Evolutionary conservation across 2,113 vertebrate genomes (phyloP), one percentile per base, ranked within the genome.

Genomic region (Tylochromis polylepis): DNA sequence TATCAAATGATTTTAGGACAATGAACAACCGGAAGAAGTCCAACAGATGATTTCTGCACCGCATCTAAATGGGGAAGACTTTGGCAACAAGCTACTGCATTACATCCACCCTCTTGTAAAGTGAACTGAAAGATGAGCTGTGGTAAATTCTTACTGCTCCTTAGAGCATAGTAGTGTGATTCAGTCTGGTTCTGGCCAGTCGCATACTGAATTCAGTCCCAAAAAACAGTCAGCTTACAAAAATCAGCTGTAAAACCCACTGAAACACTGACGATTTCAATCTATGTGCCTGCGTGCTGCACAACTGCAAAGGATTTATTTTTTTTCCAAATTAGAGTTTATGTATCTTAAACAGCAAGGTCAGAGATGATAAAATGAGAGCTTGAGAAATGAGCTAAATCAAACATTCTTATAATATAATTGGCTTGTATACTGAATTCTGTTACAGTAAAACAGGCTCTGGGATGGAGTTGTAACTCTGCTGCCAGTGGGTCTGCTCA

Each of bases 81-180:
- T 86, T 87, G 79, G 85, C 90, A 90, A 72, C 89, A 85, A 89
- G 79, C 85, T 81, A 57, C 65, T 60, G 77, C 43, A 81, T 79
- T 81, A 92, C 88, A 93, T 85, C 87, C 85, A 86, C 87, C 84
- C 85, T 85, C 87, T 91, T 91, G 88, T 86, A 94, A 91, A 90
- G 87, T 27, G 59, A 92, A 82, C 78, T 91, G 91, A 95, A 94
- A 93, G 91, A 94, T 91, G 91, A 95, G 89, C 90, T 88, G 85
- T 5, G 57, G 92, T 93, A 86, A 93, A 93, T 91, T 90, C 78
- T 93, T 92, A 94, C 62, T 65, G 83, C 91, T 92, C 92, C 93
- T 89, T n/a, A 79, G 94, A 94, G 95, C 87, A 87, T 55, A 88
- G 81, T 72, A 58, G 77, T 88, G 89, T 83, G 88, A 90, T 91